phyloP scores from a whole-genome alignment of 1,140 invertebrate species.

The Andrena cerasifolii region DNA sequence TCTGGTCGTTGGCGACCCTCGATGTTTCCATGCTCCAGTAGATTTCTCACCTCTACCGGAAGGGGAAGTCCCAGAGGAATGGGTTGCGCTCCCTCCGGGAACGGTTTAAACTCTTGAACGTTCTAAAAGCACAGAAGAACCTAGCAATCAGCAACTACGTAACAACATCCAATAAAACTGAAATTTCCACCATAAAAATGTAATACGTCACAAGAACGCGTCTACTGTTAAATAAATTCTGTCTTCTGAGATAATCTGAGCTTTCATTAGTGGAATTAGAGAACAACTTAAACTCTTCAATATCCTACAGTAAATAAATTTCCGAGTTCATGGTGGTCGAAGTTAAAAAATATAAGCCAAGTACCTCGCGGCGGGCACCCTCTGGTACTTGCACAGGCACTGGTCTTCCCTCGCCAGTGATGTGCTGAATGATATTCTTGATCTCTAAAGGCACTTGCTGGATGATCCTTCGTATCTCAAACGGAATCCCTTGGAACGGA shows the following conservation, averaged over 20 bases:
- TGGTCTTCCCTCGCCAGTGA: slow-evolving; percentile 72
- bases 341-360: not conserved
- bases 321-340: too few species aligned
- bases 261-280: too few species aligned
- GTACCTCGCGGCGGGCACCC: slow-evolving; percentile 75
- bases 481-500: slow-evolving; percentile 75
- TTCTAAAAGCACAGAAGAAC: slow-evolving; percentile 33
- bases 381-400: slow-evolving; percentile 72
- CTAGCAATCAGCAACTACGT: too few species aligned
- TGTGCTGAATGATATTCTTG: slow-evolving; percentile 77
- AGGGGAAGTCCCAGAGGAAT: slow-evolving; percentile 75
- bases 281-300: too few species aligned
- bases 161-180: too few species aligned
- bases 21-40: slow-evolving; percentile 77
- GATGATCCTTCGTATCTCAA: slow-evolving; percentile 77
- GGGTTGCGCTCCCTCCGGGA: slow-evolving; percentile 72
- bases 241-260: too few species aligned
- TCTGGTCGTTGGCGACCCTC: slow-evolving; percentile 73
- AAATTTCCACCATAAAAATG: too few species aligned
- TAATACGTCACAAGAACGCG: too few species aligned
- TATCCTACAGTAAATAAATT: too few species aligned
- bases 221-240: too few species aligned
- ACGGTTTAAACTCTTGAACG: slow-evolving; percentile 76
- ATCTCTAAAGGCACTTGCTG: slow-evolving; percentile 77
- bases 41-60: slow-evolving; percentile 76